phyloP scores from a whole-genome alignment of 2,888 invertebrate genomes.

The Tipula lateralis region DNA sequence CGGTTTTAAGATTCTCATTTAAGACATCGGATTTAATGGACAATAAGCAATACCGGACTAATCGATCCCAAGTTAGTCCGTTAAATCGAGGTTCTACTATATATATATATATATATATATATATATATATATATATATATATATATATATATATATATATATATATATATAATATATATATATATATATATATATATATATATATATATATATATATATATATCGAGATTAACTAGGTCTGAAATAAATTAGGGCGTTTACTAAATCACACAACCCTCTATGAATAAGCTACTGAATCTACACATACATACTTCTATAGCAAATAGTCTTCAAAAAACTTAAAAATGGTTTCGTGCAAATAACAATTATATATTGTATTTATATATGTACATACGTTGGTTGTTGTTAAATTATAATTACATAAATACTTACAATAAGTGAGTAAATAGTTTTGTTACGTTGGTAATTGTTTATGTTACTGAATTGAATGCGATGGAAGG shows the following conservation, averaged over 20 bases:
- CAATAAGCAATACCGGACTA: no score
- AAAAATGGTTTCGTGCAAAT: slow-evolving; percentile 9
- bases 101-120: neutral
- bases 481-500: neutral
- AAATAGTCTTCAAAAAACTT: neutral
- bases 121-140: neutral
- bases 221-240: neutral
- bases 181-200: neutral
- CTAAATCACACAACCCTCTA: neutral
- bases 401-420: slow-evolving; percentile 11
- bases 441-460: slow-evolving; percentile 24
- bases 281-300: neutral
- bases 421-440: slow-evolving; percentile 24
- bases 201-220: neutral
- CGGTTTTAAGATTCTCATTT: no score
- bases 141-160: neutral
- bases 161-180: neutral
- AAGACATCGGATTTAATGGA: no score
- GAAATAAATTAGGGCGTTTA: neutral
- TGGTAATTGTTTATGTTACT: neutral
- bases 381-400: neutral
- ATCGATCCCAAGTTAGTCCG: no score
- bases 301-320: neutral
- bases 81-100: no score
- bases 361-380: neutral